Evolutionary conservation across 2,113 vertebrate genomes (phyloP), one percentile per base, ranked within the genome.

Genomic region (Nannospalax galili): DNA sequence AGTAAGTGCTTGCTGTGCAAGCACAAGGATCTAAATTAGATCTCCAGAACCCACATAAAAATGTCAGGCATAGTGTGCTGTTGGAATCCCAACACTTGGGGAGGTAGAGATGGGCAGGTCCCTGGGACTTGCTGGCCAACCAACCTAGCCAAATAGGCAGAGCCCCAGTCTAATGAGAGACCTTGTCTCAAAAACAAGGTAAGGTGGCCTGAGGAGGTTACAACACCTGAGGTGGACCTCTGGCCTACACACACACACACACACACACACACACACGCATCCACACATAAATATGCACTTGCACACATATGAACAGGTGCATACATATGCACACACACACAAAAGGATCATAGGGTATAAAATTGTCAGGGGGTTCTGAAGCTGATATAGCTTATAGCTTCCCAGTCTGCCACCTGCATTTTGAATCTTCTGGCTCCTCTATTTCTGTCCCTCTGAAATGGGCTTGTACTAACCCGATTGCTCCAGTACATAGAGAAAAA

Each of bases 311-410:
- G 42, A 45, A 42, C 37, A 84, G 17, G 5, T 65, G 15, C 58
- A 28, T 10, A 42, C 8, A n/a, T 28, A 77, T 28, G 42, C 17
- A 35, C 60, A 67, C 40, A 84, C 5, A 45, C 73, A 30, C 73
- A 77, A 22, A 48, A 5, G 30, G 20, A n/a, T 5, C 40, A 26
- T 7, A 1, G 32, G 35, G 14, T 26, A 6, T 40, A 2, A 56
- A 17, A 2, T 11, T 15, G 30, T 56, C 42, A 3, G 22, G 32
- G 48, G 48, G 3, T 16, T 1, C 7, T 8, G 65, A 73, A 86
- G 22, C 24, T 11, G 74, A 10, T 1, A 24, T 3, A 17, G 60
- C 67, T 15, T 3, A 1, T 8, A 0, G 12, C 22, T 52, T 45
- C 5, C 28, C 30, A n/a, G 26, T 32, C 67, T 58, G 42, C 35